These are phyloP conservation scores for Nomia melanderi DNA, from an alignment of 1,140 invertebrate genomes.

Conservation along the genomic window DNA sequence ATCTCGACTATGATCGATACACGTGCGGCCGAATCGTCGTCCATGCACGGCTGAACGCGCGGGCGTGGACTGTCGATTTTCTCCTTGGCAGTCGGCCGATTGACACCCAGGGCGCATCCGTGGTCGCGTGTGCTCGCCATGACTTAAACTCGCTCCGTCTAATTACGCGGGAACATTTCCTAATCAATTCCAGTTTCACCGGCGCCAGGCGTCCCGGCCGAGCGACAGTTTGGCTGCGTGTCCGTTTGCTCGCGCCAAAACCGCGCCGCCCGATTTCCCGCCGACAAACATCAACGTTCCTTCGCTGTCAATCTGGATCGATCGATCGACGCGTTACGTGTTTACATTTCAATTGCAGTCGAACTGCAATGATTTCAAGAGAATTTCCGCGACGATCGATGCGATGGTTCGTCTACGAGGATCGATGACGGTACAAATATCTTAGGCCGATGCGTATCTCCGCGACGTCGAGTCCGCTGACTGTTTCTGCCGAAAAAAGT, in stretches of 20 bases:
- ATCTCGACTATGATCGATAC: conserved; percentile 9
- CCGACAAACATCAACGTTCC: background rate
- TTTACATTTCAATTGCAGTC: too few species aligned
- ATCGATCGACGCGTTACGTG: too few species aligned
- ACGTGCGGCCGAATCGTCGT: conserved; percentile 31
- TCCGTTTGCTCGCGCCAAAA: conserved; percentile 11
- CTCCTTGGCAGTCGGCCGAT: conserved; percentile 61
- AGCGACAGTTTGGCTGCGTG: conserved; percentile 26
- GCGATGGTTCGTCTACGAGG: too few species aligned
- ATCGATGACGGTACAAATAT: too few species aligned
- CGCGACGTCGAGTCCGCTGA: too few species aligned
- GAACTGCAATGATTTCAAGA: too few species aligned
- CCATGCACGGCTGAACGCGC: conserved; percentile 32
- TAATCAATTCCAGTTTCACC: conserved; percentile 72
- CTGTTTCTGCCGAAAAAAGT: too few species aligned
- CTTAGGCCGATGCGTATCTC: too few species aligned
- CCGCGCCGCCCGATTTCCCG: background rate
- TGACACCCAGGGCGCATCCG: conserved; percentile 62
- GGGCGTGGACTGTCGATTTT: conserved; percentile 56
- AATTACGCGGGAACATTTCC: conserved; percentile 75
- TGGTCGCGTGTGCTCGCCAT: conserved; percentile 45
- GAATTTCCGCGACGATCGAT: too few species aligned
- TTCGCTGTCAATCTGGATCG: conserved; percentile 14
- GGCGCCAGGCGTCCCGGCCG: conserved; percentile 46
- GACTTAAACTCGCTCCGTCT: conserved; percentile 62